Conservation (phyloP, 2,888 invertebrate genomes). For the Shargacucullia verbasci region DNA sequence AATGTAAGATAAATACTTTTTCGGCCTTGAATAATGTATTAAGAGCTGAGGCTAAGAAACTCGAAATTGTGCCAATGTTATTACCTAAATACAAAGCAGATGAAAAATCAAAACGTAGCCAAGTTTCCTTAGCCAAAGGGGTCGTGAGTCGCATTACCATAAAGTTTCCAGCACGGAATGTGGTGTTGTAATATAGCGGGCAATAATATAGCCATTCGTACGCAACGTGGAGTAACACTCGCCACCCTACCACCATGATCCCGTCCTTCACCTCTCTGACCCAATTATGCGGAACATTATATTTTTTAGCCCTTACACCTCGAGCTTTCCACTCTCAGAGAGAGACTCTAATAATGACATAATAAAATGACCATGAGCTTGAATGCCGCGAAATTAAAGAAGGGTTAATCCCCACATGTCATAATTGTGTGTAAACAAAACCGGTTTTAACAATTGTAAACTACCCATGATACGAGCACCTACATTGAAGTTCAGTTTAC, state of each 20-base stretch:
- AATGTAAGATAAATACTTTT: no score
- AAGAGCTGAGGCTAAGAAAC: neutral
- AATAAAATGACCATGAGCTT: slow-evolving; percentile 52
- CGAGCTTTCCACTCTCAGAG: slow-evolving; percentile 13
- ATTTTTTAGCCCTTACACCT: slow-evolving; percentile 50
- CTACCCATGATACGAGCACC: slow-evolving; percentile 2
- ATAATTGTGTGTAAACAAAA: slow-evolving; percentile 22
- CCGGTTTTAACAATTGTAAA: slow-evolving; percentile 13
- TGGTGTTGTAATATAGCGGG: slow-evolving; percentile 80
- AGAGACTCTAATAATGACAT: slow-evolving; percentile 28
- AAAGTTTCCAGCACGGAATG: slow-evolving; percentile 80
- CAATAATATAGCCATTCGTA: slow-evolving; percentile 80
- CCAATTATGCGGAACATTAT: slow-evolving; percentile 77
- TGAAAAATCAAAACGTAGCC: slow-evolving; percentile 69
- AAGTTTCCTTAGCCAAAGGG: slow-evolving; percentile 83
- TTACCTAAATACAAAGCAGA: slow-evolving; percentile 53
- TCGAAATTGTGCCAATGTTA: slow-evolving; percentile 27
- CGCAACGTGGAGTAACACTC: slow-evolving; percentile 76
- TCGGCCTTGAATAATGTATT: no score
- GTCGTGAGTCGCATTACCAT: slow-evolving; percentile 81
- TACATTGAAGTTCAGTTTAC: slow-evolving; percentile 25
- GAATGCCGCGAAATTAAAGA: slow-evolving; percentile 31
- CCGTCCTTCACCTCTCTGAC: slow-evolving; percentile 80
- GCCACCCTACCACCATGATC: slow-evolving; percentile 67
- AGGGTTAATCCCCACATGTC: slow-evolving; percentile 19